A percentile compares a stretch with the other conserved stretches of the same genome.
Evolutionary conservation across 2,888 invertebrate genomes (phyloP).

Genomic region (Lochmaea capreae): DNA sequence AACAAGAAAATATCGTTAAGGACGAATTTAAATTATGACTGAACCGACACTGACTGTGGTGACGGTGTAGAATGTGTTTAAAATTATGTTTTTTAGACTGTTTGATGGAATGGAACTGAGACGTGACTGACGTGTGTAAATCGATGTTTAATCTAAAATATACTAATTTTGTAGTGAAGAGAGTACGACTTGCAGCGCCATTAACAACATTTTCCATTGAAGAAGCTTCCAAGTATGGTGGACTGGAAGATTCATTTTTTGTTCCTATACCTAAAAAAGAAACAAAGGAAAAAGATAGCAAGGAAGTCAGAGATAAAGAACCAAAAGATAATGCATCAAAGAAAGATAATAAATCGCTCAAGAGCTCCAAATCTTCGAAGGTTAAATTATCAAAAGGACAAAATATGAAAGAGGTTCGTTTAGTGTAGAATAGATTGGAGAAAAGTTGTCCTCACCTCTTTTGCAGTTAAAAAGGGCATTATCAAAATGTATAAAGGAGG

Average conservation of each 20-base stretch:
- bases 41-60: no score
- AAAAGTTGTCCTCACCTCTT: no score
- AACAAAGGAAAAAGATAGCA: slow-evolving; percentile 31
- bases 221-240: slow-evolving; percentile 57
- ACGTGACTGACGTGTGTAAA: no score
- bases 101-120: no score
- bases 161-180: slow-evolving; percentile 51
- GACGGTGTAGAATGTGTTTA: no score
- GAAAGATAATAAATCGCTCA: slow-evolving; percentile 29
- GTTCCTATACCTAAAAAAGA: slow-evolving; percentile 51
- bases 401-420: slow-evolving; percentile 25
- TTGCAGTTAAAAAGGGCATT: no score
- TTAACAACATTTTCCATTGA: slow-evolving; percentile 56
- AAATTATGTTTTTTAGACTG: no score
- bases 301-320: slow-evolving; percentile 25
- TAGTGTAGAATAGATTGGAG: neutral
- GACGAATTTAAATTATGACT: no score
- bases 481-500: no score
- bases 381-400: slow-evolving; percentile 10
- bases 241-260: slow-evolving; percentile 59
- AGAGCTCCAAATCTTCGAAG: slow-evolving; percentile 31
- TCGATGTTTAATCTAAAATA: no score
- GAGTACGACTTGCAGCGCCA: slow-evolving; percentile 56
- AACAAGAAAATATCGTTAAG: no score
- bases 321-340: slow-evolving; percentile 23